A percentile compares a stretch with the other conserved stretches of the same genome.
These are phyloP conservation scores for Lithophane semibrunnea DNA, from an alignment of 2,888 invertebrate species.

Conservation along the genomic window DNA sequence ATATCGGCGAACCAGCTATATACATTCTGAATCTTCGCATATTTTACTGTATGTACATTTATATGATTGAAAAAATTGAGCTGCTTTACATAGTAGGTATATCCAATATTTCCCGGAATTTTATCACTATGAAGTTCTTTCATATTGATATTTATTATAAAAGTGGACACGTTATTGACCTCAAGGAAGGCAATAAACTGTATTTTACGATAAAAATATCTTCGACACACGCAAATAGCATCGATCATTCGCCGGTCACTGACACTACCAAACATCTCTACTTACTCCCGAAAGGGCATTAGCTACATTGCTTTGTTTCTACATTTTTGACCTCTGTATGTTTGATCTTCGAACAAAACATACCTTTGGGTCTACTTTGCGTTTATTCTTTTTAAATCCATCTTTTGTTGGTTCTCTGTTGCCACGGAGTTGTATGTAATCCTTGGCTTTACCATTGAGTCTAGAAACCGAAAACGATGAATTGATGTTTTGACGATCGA, in stretches of 20 bases:
- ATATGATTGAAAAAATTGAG: not conserved
- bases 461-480: slow-evolving; percentile 4
- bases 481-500: not conserved
- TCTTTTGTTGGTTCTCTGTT: slow-evolving; percentile 13
- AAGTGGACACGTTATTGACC: slow-evolving; percentile 21
- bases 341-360: slow-evolving; percentile 27
- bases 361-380: slow-evolving; percentile 7
- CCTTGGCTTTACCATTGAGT: not conserved
- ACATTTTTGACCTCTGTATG: slow-evolving; percentile 4
- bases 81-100: too few relatives aligned
- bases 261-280: slow-evolving; percentile 7
- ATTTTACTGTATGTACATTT: slow-evolving; percentile 6
- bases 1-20: not conserved
- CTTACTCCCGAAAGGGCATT: slow-evolving; percentile 3
- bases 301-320: slow-evolving; percentile 12
- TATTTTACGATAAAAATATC: slow-evolving; percentile 10
- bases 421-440: slow-evolving; percentile 3
- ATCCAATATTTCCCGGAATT: not conserved
- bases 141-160: not conserved
- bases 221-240: not conserved
- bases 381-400: slow-evolving; percentile 8
- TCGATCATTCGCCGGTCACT: slow-evolving; percentile 16
- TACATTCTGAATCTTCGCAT: not conserved
- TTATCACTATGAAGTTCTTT: not conserved
- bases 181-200: not conserved